A percentile compares a stretch with the other conserved stretches of the same genome.
These are phyloP conservation scores for Brachionus manjavacas DNA, from an alignment of 1,140 invertebrate species.

Conservation along the genomic window DNA sequence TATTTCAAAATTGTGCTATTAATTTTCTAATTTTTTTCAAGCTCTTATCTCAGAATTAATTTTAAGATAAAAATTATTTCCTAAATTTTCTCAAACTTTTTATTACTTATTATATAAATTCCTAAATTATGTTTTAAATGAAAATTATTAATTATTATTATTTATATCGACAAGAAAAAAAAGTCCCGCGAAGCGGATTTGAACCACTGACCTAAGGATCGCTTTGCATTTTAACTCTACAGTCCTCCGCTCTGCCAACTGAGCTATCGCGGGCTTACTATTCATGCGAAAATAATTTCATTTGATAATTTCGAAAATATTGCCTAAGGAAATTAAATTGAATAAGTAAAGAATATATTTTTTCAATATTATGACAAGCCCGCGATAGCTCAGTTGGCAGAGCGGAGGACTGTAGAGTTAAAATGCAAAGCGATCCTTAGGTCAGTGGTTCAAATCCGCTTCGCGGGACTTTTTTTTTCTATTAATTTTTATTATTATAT, in stretches of 20 bases:
- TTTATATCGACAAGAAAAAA: no score
- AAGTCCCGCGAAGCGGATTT: not conserved
- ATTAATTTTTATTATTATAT: no score
- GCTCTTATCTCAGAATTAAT: no score
- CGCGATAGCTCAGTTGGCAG: constrained; percentile 26
- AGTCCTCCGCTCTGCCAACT: not conserved
- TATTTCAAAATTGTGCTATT: no score
- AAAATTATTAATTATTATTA: no score
- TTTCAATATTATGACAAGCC: not conserved
- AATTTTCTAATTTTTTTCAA: no score
- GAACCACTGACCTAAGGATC: not conserved
- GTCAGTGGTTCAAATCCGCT: constrained; percentile 33
- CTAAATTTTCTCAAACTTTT: no score
- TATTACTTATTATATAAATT: no score
- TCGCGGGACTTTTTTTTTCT: not conserved
- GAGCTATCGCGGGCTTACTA: not conserved
- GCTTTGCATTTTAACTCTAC: not conserved
- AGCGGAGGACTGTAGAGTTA: constrained; percentile 29
- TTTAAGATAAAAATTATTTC: no score
- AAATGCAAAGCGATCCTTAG: constrained; percentile 21
- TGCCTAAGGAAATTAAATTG: not conserved
- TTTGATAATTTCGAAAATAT: not conserved
- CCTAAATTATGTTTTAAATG: no score
- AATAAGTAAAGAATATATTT: not conserved
- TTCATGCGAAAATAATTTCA: not conserved